Evolutionary conservation across 2,888 invertebrate species (phyloP).

Genomic region (Metacarcinus magister): DNA sequence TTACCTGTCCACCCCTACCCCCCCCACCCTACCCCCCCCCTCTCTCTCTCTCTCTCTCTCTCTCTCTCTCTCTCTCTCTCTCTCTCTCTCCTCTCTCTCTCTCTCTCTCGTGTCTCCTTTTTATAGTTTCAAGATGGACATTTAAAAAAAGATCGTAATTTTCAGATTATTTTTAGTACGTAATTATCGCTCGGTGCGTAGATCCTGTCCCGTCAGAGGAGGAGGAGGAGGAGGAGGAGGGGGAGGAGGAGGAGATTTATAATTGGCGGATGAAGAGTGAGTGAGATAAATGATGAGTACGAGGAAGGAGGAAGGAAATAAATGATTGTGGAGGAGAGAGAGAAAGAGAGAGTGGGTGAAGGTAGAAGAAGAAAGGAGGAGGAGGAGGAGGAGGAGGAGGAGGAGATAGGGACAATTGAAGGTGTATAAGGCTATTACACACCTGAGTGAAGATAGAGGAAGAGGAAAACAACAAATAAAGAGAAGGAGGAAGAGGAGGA

Average conservation of each 20-base stretch:
- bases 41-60: neutral
- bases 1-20: too few species aligned
- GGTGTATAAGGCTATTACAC: too few species aligned
- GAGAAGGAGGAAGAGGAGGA: neutral
- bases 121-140: neutral
- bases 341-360: too few species aligned
- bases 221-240: too few species aligned
- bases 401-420: too few species aligned
- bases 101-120: neutral
- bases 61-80: conserved; percentile 38
- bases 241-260: too few species aligned
- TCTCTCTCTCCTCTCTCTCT: conserved; percentile 34
- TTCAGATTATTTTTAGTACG: neutral
- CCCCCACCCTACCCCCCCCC: neutral
- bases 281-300: neutral
- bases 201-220: too few species aligned
- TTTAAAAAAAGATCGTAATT: neutral
- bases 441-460: neutral
- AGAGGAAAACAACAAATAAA: neutral
- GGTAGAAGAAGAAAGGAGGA: too few species aligned
- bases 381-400: too few species aligned
- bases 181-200: neutral
- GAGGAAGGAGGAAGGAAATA: too few species aligned
- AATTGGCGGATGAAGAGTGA: too few species aligned
- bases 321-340: too few species aligned